Conservation (phyloP, 2,888 invertebrate genomes). For the Agriotes lineatus region DNA sequence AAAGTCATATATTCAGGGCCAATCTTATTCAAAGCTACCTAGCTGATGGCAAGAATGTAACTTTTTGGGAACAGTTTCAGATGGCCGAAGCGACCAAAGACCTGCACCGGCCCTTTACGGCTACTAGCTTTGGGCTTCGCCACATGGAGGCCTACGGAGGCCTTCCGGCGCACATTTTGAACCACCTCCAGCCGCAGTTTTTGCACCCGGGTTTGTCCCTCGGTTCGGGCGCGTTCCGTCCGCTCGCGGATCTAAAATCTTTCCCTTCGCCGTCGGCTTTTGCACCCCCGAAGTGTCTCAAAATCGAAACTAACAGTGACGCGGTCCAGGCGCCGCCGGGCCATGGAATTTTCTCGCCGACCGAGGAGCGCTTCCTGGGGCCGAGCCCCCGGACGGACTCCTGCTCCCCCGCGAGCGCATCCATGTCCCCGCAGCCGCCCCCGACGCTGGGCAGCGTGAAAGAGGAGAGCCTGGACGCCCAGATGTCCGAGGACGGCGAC, state of each 20-base stretch:
- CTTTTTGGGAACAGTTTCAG: conserved; percentile 57
- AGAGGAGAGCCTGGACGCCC: conserved; percentile 72
- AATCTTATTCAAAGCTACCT: too few relatives aligned
- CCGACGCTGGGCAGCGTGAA: conserved; percentile 60
- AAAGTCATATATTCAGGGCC: too few relatives aligned
- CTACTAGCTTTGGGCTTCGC: conserved; percentile 69
- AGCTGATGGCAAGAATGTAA: neutral
- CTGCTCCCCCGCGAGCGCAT: conserved; percentile 73
- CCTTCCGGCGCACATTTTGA: conserved; percentile 75
- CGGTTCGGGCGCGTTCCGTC: conserved; percentile 72
- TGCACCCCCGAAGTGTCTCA: conserved; percentile 77
- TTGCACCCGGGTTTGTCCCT: conserved; percentile 76
- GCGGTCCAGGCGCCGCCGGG: conserved; percentile 58
- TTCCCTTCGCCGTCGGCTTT: conserved; percentile 75
- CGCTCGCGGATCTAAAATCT: conserved; percentile 70
- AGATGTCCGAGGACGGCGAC: conserved; percentile 72
- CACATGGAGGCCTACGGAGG: conserved; percentile 73
- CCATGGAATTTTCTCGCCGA: conserved; percentile 64
- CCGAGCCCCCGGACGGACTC: conserved; percentile 70
- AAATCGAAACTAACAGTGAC: conserved; percentile 66
- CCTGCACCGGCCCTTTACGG: conserved; percentile 75
- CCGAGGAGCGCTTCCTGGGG: conserved; percentile 64
- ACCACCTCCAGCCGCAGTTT: conserved; percentile 80
- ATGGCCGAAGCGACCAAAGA: conserved; percentile 72
- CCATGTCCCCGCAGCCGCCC: conserved; percentile 66